Evolutionary conservation across 2,888 invertebrate genomes (phyloP).

Genomic region (Aplocera efformata): DNA sequence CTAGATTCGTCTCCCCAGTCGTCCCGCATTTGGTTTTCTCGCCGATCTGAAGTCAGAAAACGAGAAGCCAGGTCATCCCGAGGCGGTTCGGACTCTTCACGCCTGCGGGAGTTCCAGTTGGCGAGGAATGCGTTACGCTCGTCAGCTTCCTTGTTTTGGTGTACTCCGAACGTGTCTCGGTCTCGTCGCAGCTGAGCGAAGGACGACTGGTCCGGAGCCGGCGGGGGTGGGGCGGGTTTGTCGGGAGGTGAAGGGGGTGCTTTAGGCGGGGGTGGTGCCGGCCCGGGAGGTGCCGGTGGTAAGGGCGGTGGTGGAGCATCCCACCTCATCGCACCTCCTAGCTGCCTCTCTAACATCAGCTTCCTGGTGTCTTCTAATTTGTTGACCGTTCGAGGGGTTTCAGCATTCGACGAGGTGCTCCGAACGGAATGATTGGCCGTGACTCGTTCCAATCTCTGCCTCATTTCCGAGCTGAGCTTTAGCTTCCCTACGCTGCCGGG

Average conservation of each 20-base stretch:
- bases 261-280: constrained; percentile 83
- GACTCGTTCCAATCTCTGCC: constrained; percentile 92
- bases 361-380: constrained; percentile 93
- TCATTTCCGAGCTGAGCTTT: constrained; percentile 95
- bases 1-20: constrained; percentile 74
- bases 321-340: constrained; percentile 84
- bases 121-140: constrained; percentile 77
- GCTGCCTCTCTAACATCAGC: constrained; percentile 90
- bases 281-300: constrained; percentile 81
- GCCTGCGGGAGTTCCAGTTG: constrained; percentile 71
- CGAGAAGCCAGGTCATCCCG: constrained; percentile 67
- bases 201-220: constrained; percentile 75
- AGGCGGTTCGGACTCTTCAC: constrained; percentile 63
- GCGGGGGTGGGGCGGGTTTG: constrained; percentile 82
- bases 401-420: constrained; percentile 85
- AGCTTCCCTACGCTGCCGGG: constrained; percentile 95
- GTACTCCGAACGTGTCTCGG: constrained; percentile 86
- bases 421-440: constrained; percentile 93
- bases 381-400: constrained; percentile 86
- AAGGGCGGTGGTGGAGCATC: constrained; percentile 85
- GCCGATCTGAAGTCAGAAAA: constrained; percentile 64
- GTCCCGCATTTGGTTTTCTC: constrained; percentile 53
- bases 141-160: constrained; percentile 82
- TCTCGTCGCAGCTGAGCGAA: constrained; percentile 86
- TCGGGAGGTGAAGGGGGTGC: constrained; percentile 80